Evolutionary conservation across 1,140 invertebrate species (phyloP).

Genomic region (Diorhabda sublineata): DNA sequence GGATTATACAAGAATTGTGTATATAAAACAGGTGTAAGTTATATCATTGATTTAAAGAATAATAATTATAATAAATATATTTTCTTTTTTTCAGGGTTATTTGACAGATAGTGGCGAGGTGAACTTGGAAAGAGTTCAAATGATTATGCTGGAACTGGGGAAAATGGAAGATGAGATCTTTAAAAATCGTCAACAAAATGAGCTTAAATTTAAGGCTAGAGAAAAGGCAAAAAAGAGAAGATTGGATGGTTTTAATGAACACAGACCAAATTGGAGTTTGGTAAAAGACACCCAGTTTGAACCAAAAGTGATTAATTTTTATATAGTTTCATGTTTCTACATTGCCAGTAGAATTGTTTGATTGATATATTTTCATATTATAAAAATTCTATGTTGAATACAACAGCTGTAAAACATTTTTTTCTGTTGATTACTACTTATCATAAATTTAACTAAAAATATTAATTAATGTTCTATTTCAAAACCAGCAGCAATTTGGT

Average conservation of each 20-base stretch:
- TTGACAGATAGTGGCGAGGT: constrained; percentile 93
- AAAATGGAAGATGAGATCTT: constrained; percentile 98
- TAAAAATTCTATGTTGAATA: too few relatives aligned
- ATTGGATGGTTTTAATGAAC: constrained; percentile 50
- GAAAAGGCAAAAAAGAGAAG: constrained; percentile 67
- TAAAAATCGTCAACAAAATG: constrained; percentile 81
- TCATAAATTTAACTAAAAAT: too few relatives aligned
- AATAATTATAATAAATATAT: constrained; percentile 6
- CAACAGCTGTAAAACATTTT: too few relatives aligned
- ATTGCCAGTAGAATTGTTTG: too few relatives aligned
- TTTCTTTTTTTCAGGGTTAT: constrained; percentile 65
- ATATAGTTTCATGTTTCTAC: constrained; percentile 16
- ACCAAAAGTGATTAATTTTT: constrained; percentile 52
- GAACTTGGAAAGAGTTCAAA: constrained; percentile 85
- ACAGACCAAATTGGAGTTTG: constrained; percentile 64
- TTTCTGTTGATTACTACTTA: constrained; percentile 7
- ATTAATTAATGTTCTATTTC: too few relatives aligned
- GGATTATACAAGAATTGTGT: constrained; percentile 93
- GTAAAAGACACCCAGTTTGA: constrained; percentile 69
- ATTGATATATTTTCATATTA: too few relatives aligned
- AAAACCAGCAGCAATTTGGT: too few relatives aligned
- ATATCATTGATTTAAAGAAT: constrained; percentile 9
- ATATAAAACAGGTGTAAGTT: constrained; percentile 77
- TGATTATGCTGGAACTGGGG: constrained; percentile 92
- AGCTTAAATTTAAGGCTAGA: constrained; percentile 73